Evolutionary conservation across 2,113 vertebrate genomes (phyloP).

Genomic region (Misgurnus anguillicaudatus): DNA sequence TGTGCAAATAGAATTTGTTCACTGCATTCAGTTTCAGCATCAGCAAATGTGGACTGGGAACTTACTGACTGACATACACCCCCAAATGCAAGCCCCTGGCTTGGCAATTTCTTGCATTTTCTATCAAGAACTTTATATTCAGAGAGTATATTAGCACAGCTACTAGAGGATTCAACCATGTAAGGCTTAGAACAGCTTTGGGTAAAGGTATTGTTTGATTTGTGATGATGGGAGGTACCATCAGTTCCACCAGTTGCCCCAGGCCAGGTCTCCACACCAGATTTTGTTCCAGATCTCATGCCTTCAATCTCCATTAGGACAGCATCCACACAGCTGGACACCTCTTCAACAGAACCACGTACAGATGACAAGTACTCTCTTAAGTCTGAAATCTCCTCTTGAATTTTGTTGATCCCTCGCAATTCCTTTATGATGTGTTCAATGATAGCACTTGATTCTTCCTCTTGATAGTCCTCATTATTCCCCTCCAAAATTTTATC

Average conservation of each 20-base stretch:
- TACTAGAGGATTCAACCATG: conserved; percentile 5
- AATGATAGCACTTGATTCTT: conserved; percentile 78
- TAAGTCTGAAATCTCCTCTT: conserved; percentile 94
- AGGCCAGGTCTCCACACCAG: conserved; percentile 63
- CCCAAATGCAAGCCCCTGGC: not conserved
- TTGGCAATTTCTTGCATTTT: conserved; percentile 5
- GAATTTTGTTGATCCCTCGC: conserved; percentile 93
- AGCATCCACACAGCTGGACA: conserved; percentile 91
- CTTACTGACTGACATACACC: conserved; percentile 25
- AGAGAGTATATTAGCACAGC: conserved; percentile 6
- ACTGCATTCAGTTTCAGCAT: conserved; percentile 52
- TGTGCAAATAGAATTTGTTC: conserved; percentile 56
- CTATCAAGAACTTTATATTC: conserved; percentile 23
- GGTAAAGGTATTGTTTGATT: conserved; percentile 62
- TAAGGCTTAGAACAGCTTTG: conserved; percentile 6
- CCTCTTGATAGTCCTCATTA: conserved; percentile 64
- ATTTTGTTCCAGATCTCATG: conserved; percentile 76
- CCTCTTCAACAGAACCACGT: conserved; percentile 93
- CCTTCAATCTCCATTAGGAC: conserved; percentile 92
- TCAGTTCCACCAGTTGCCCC: conserved; percentile 57
- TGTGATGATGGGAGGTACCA: conserved; percentile 51
- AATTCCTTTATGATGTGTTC: conserved; percentile 95
- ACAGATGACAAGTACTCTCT: conserved; percentile 89
- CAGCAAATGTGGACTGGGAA: conserved; percentile 44
- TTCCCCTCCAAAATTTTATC: conserved; percentile 64